Base-by-base conservation (phyloP, 35 echinoderm and acorn worm genomes). In the Ophioderma brevispina region DNA sequence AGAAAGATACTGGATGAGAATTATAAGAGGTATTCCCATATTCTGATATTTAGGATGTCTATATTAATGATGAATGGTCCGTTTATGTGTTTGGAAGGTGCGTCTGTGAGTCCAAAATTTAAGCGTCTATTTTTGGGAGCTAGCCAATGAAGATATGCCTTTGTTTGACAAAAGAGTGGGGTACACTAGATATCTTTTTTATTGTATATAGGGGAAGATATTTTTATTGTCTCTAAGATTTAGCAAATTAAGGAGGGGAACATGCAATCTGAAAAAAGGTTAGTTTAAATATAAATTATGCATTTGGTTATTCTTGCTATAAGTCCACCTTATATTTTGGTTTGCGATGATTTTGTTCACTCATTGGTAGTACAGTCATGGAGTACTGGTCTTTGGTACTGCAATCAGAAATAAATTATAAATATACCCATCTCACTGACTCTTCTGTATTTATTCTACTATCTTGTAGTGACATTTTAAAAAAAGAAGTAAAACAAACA, bases 371-470 rank as follows among this genome's bases (percentile, higher is more conserved):
- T 70, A 70, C 59, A 70, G 59, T 70, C 17, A 18, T 70, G 59
- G 28, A 70, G 17, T 70, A 30, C 59, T 70, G 59, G 59, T 70
- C 59, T 25, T 70, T 70, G 59, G 59, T 70, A 70, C 59, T 30
- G 59, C 59, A 70, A 70, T 70, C 59, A 70, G 28, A 70, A 70
- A 70, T 70, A 70, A 70, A 70, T 70, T 70, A 70, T 18, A 70
- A 70, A 70, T 70, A 70, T 21, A 70, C 15, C 2, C 59, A 70
- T 70, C n/a, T 70, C n/a, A 30, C n/a, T 70, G 59, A 8, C 41
- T 46, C 41, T 46, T 46, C 5, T 46, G 41, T 46, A 17, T 46
- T 46, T 46, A 46, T 46, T n/a, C n/a, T n/a, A n/a, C n/a, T n/a
- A n/a, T n/a, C n/a, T n/a, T n/a, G n/a, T n/a, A n/a, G n/a, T n/a